phyloP scores from a whole-genome alignment of 2,113 vertebrate species.

The Rhinoptilus africanus region DNA sequence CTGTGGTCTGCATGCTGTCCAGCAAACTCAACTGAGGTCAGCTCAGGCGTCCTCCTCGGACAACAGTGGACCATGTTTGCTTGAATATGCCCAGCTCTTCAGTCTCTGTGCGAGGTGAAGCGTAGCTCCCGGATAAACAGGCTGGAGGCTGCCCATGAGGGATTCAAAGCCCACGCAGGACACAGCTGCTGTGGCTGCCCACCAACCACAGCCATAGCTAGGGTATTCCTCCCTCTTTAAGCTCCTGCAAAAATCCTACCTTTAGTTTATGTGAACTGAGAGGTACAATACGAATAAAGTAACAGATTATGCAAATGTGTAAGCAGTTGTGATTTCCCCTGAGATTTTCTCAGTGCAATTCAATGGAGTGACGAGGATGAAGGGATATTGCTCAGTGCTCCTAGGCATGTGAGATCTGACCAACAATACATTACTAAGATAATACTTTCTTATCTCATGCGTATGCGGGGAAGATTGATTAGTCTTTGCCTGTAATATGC shows the following conservation, averaged over 20 bases:
- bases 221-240: not conserved
- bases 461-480: constrained; percentile 32
- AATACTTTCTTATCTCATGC: not conserved
- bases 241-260: not conserved
- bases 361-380: not conserved
- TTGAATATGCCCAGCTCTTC: not conserved
- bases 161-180: not conserved
- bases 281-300: not conserved
- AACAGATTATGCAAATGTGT: not conserved
- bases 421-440: not conserved
- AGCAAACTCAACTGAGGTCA: not conserved
- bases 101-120: not conserved
- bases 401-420: not conserved
- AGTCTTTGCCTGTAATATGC: not conserved
- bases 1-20: not conserved
- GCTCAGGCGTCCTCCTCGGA: not conserved
- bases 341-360: not conserved
- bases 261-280: not conserved
- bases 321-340: not conserved
- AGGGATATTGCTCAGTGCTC: not conserved
- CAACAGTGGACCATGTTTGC: fast-evolving
- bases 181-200: not conserved
- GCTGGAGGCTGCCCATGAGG: not conserved
- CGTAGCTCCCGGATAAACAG: not conserved
- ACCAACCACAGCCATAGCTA: fast-evolving